Evolutionary conservation across 2,797 vertebrate species (phyloP).

Genomic region (Poeciliopsis turneri): DNA sequence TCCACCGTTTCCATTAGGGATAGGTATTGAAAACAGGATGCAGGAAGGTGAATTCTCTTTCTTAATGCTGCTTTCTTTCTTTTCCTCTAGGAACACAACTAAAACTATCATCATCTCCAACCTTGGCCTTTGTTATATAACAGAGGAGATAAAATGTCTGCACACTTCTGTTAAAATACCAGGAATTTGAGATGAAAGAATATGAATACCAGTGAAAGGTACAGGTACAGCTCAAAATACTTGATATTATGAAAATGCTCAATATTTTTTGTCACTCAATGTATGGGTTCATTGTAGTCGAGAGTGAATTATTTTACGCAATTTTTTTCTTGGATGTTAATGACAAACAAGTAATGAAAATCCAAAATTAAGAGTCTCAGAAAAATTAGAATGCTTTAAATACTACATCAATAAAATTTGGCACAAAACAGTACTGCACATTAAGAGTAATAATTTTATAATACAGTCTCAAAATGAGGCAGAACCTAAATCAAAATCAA

Average conservation of each 20-base stretch:
- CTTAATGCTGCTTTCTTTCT: conserved; percentile 45
- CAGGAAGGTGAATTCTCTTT: conserved; percentile 11
- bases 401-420: neutral
- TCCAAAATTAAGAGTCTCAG: neutral
- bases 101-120: conserved; percentile 59
- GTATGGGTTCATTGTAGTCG: neutral
- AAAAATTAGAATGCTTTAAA: neutral
- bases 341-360: neutral
- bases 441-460: neutral
- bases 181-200: neutral
- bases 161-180: neutral
- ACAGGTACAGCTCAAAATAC: neutral
- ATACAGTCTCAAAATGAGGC: neutral
- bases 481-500: neutral
- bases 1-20: conserved; percentile 51
- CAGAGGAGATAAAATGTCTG: neutral
- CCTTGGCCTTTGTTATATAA: conserved; percentile 34
- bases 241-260: neutral
- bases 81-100: conserved; percentile 61
- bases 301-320: neutral
- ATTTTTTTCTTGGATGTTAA: neutral
- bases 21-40: conserved; percentile 46
- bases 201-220: neutral
- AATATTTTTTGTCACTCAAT: neutral
- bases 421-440: neutral